Base-by-base conservation (phyloP, 2,888 invertebrate species). In the Oegoconia quadripuncta region DNA sequence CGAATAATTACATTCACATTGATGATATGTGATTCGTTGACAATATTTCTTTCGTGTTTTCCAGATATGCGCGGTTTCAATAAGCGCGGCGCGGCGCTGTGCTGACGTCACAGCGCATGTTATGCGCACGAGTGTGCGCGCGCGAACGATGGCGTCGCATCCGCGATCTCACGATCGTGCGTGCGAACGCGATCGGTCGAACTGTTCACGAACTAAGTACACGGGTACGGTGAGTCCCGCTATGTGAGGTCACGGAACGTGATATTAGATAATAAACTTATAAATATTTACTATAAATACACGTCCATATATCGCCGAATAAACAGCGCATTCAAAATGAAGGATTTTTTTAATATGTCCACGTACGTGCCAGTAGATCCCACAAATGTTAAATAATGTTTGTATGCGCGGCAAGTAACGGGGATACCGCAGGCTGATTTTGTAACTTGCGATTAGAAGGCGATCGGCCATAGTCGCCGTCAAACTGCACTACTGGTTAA, bases 51-150 rank as follows among this genome's bases (percentile, higher is more conserved):
- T 20, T 20, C 4, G 20, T 26, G 3, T 11, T 26, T 38, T 76
- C n/a, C 76, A 84, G 84, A 68, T 84, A 84, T 73, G 78, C 82
- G 82, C 84, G 84, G 50, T 72, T 84, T 52, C 69, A 81, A 61
- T 82, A 57, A 76, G 59, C 59, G 64, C 58, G 59, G 50, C 40
- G 47, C 61, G 52, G 61, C 60, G 61, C 57, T 53, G 53, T 54
- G 58, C 53, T 67, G 63, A 65, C 56, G 59, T 55, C 60, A 55
- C 56, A 50, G 55, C 27, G 16, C 9, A n/a, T 8, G 28, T 16
- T 16, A n/a, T 11, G 17, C 17, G n/a, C 8, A 9, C 22, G 25
- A 8, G 9, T 25, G 9, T 4, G n/a, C 22, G 9, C 22, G n/a
- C n/a, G 14, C 27, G 13, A 13, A 3, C 27, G n/a, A n/a, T n/a